These are phyloP conservation scores for Poeciliopsis paucimaculata DNA, from an alignment of 2,797 vertebrate genomes.

Conservation along the genomic window DNA sequence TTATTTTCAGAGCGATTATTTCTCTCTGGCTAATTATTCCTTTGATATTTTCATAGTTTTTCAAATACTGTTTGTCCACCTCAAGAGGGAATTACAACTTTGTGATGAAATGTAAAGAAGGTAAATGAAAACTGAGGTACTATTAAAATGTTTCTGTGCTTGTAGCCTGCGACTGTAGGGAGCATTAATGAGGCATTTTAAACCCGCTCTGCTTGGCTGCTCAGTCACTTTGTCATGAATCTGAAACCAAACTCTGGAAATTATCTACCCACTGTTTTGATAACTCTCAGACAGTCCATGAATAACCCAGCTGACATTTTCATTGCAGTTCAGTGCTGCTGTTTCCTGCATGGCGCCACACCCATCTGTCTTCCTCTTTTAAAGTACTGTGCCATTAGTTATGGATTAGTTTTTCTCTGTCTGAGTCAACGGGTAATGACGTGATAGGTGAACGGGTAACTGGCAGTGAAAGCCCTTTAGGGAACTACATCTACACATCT, in stretches of 20 bases:
- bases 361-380: background rate
- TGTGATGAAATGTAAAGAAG: background rate
- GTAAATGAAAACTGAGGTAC: background rate
- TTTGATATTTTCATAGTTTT: background rate
- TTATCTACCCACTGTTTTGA: background rate
- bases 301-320: background rate
- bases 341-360: background rate
- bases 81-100: background rate
- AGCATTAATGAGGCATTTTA: slow-evolving; percentile 4
- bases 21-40: background rate
- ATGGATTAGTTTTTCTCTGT: background rate
- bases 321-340: background rate
- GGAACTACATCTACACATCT: no score
- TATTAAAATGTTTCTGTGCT: background rate
- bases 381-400: background rate
- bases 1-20: background rate
- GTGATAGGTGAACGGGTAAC: background rate
- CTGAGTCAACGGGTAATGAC: background rate
- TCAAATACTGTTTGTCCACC: background rate
- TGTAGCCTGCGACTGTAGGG: background rate
- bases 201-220: background rate
- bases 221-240: slow-evolving; percentile 2
- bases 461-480: background rate
- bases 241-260: background rate
- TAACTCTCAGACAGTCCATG: background rate